Evolutionary conservation across 1,140 invertebrate species (phyloP), one percentile per base, ranked within the genome.

Genomic region (Bombyx mori): DNA sequence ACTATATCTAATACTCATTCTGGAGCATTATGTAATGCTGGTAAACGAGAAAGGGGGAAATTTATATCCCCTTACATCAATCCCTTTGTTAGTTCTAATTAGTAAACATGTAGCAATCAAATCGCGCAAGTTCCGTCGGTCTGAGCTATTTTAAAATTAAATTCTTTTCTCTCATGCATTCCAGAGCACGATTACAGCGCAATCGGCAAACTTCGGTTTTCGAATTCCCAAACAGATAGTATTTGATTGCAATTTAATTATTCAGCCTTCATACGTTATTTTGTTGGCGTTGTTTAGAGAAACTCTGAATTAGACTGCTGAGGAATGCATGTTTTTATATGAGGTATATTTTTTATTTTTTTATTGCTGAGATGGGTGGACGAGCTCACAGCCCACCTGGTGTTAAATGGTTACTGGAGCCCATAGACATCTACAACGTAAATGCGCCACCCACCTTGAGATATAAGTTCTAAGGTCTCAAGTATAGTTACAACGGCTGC

Each of bases 121-220:
- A 63, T 62, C 64, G 63, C 61, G 58, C 68, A 3, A 5, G 72
- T 73, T 69, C 68, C 63, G 54, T 71, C 65, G 68, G 62, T 64
- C 71, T 57, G 62, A 58, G 60, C 62, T 57, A 58, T 57, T 81
- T 79, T 78, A 68, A 83, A 83, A 86, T 82, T 71, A 86, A 86
- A 86, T 83, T 86, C 80, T 79, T 82, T 73, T 63, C 61, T 75
- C 72, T 78, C 71, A 77, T 76, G 78, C 75, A 82, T 78, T 77
- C 68, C 70, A 63, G 69, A 75, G 72, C 74, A 75, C 78, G 74
- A 77, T 78, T 77, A 74, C 74, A 71, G 63, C 56, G 62, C 65
- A 75, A 54, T 63, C 61, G 61, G 69, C 69, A 60, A 66, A 65
- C 69, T 63, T 69, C 65, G 62, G 66, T 72, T 68, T 75, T 71